Base-by-base conservation (phyloP, 2,888 invertebrate genomes). In the Cheilosia pagana region DNA sequence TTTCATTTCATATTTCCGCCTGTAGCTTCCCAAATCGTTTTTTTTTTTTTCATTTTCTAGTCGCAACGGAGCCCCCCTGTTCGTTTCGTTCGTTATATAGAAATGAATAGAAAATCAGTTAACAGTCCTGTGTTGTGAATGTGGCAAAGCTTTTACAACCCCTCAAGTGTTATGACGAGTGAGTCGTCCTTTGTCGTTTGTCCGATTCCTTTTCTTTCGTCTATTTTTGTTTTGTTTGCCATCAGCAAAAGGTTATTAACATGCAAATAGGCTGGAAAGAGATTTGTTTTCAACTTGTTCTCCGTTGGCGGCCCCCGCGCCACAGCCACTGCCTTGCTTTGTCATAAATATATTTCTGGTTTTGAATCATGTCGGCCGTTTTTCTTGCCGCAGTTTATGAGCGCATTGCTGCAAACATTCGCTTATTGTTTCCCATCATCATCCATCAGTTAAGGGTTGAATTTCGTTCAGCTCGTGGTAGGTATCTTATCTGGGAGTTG, bases 51-150 rank as follows among this genome's bases (percentile, higher is more conserved):
- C 8, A 28, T 8, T 28, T 28, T 8, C 28, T 19, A 21, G 41
- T 21, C 39, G 14, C 2, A 55, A 7, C 12, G 12, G 1, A 6
- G 7, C n/a, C n/a, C 19, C 16, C 16, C 2, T 7, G 2, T 43
- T 43, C 2, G 10, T 14, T 10, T 50, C 10, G 62, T 31, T 48
- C 35, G 63, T 65, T 50, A 50, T 50, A 50, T 35, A 67, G 67
- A 55, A 48, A 59, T 77, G 81, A 82, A 82, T 82, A 77, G 52
- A 21, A 82, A 82, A 77, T 82, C 81, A 65, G 71, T 82, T 67
- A 77, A 71, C 68, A 41, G 71, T 77, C 65, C 65, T 35, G 45
- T 65, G 60, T 31, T 71, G 62, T 52, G 43, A 70, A 57, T 63
- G 28, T 63, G 67, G 31, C 63, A 71, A 67, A 67, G 82, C 76